Percentiles rank a stretch among this genome's conserved stretches.
Conservation (phyloP, 1,140 invertebrate species). For the Drosophila sp. region DNA sequence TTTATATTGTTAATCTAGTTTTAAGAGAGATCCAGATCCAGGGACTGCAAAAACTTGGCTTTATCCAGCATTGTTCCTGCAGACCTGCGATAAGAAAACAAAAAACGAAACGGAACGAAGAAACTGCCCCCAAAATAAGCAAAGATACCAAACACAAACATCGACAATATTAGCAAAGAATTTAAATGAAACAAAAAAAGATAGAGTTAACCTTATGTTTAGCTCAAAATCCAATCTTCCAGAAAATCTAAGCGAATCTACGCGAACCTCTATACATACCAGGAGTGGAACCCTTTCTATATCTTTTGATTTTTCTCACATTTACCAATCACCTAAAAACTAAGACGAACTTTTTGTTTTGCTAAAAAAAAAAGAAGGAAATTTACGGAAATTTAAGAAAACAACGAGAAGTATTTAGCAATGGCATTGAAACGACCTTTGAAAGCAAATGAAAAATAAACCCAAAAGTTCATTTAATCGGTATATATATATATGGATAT, state of each 20-base stretch:
- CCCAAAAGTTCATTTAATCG: constrained; percentile 11
- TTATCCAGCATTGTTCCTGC: no score
- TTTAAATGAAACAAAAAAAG: constrained; percentile 35
- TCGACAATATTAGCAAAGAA: constrained; percentile 58
- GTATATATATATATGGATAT: constrained; percentile 6
- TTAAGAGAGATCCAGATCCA: constrained; percentile 36
- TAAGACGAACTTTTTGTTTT: constrained; percentile 25
- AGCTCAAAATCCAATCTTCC: constrained; percentile 25
- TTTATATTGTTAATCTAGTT: constrained; percentile 58
- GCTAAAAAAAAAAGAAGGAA: constrained; percentile 18
- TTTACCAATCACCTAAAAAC: constrained; percentile 22
- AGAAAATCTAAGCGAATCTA: constrained; percentile 20
- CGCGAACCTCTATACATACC: constrained; percentile 25
- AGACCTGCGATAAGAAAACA: neutral
- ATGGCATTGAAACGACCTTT: constrained; percentile 46
- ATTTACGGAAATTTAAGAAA: neutral
- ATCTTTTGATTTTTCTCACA: neutral
- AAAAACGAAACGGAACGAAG: constrained; percentile 32
- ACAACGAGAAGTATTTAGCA: constrained; percentile 52
- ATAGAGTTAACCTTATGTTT: neutral
- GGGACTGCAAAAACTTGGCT: neutral
- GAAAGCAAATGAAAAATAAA: constrained; percentile 34
- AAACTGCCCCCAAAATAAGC: constrained; percentile 42
- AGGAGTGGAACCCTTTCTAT: constrained; percentile 18
- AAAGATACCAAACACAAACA: constrained; percentile 47